Base-by-base conservation (phyloP, 2,797 vertebrate genomes). In the Sitta carolinensis region DNA sequence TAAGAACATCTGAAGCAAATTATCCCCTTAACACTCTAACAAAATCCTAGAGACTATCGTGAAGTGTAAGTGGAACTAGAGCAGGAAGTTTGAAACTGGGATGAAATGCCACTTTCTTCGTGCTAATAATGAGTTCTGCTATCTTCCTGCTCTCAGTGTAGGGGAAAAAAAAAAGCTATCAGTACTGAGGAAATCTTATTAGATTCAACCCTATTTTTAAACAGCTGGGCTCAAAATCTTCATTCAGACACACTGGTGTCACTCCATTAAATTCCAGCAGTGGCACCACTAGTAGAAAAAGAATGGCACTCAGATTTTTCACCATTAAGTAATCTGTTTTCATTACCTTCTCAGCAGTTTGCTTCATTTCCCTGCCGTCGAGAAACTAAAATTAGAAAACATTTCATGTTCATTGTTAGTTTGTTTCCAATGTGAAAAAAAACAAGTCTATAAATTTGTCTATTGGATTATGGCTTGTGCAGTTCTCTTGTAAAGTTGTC, bases 211-310 rank as follows among this genome's bases (percentile, higher is more conserved):
- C 42, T 67, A 81, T 89, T 95, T 96, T 94, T 95, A 94, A 96
- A 94, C 52, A 90, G 62, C 66, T 83, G 80, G 62, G 79, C 73
- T 73, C 76, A 85, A 92, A 91, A 72, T 92, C 92, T 89, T 92
- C 90, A 83, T 92, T 96, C 64, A 78, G 89, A 87, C 66, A 87
- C 32, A 55, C 87, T 92, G 50, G 84, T 94, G 87, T n/a, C 87
- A 95, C 84, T 55, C 90, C 92, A 95, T 96, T 96, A 97, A 95
- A 95, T 95, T 96, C 92, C 92, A 95, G 94, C 95, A 85, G 95
- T 75, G 92, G 79, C 87, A 96, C 92, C 89, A 90, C 90, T 92
- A 82, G 87, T 93, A 95, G 92, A 93, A 77, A 96, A 87, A 90
- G 95, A 95, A 68, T 66, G 55, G 30, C 85, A 91, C 77, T 88